A percentile compares a stretch with the other conserved stretches of the same genome.
phyloP scores from a whole-genome alignment of 2,888 invertebrate genomes.

The Magallana nippona region DNA sequence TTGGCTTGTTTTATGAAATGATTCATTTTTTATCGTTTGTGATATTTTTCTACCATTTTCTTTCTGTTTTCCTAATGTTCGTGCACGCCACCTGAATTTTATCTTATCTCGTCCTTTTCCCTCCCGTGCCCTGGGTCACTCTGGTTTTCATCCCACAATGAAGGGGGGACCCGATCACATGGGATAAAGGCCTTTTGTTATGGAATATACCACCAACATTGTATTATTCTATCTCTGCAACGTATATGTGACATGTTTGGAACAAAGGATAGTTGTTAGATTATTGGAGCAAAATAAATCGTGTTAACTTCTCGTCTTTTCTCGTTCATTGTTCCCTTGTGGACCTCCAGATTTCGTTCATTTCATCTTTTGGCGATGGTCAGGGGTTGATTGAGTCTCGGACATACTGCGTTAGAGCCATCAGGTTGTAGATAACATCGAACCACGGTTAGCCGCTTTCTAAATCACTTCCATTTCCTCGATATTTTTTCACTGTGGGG shows the following conservation, averaged over 20 bases:
- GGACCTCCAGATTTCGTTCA: slow-evolving; percentile 10
- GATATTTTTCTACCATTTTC: neutral
- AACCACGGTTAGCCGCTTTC: neutral
- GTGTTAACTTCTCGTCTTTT: slow-evolving; percentile 7
- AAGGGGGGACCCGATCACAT: neutral
- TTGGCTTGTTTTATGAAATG: slow-evolving; percentile 26
- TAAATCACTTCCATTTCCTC: slow-evolving; percentile 35
- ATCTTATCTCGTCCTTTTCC: slow-evolving; percentile 25
- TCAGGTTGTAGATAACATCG: slow-evolving; percentile 21
- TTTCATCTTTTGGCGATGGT: slow-evolving; percentile 15
- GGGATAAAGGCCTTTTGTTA: slow-evolving; percentile 5
- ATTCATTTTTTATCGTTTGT: slow-evolving; percentile 7
- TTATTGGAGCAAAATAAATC: slow-evolving; percentile 11
- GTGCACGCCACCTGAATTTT: neutral
- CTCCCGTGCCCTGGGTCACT: slow-evolving; percentile 28
- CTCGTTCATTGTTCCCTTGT: slow-evolving; percentile 20
- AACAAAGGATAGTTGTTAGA: slow-evolving; percentile 1
- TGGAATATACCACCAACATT: slow-evolving; percentile 12
- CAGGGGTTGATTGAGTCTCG: slow-evolving; percentile 1
- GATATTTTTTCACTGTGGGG: slow-evolving; percentile 1
- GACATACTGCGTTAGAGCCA: slow-evolving; percentile 38
- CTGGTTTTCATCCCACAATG: neutral
- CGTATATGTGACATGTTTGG: neutral
- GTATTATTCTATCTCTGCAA: neutral
- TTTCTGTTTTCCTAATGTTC: slow-evolving; percentile 3